phyloP scores from a whole-genome alignment of 2,113 vertebrate species.

The Mohoua ochrocephala region DNA sequence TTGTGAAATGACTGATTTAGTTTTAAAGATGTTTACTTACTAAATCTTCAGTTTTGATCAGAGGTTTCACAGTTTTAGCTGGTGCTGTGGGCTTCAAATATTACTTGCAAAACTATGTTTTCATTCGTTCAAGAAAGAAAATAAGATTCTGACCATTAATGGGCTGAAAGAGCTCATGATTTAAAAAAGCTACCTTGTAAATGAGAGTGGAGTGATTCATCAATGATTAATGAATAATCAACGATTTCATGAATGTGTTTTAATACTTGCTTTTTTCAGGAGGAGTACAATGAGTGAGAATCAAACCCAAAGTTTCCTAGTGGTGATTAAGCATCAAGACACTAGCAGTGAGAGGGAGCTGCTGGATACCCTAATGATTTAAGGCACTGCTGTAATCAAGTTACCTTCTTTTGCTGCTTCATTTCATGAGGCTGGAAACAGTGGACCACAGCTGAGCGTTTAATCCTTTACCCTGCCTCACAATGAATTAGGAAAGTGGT shows the following conservation, averaged over 20 bases:
- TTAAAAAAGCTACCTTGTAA: not conserved
- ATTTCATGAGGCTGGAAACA: not conserved
- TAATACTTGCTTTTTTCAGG: not conserved
- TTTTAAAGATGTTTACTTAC: not conserved
- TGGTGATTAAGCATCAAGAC: not conserved
- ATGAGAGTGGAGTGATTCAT: not conserved
- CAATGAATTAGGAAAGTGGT: not conserved
- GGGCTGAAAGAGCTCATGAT: not conserved
- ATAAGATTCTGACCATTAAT: not conserved
- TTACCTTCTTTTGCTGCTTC: not conserved
- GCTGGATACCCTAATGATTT: not conserved
- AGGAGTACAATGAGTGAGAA: not conserved
- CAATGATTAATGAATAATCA: not conserved
- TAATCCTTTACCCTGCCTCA: not conserved
- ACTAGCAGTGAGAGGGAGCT: not conserved
- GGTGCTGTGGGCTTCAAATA: not conserved
- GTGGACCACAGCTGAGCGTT: not conserved
- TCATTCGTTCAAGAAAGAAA: not conserved
- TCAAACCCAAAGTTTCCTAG: not conserved
- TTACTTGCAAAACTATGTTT: not conserved
- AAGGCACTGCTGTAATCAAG: not conserved
- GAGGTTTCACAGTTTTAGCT: not conserved
- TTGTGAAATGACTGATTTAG: not conserved
- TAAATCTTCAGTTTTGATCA: not conserved
- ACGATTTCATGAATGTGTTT: not conserved